Conservation (phyloP, 2,797 vertebrate species). For the Lateolabrax maculatus region DNA sequence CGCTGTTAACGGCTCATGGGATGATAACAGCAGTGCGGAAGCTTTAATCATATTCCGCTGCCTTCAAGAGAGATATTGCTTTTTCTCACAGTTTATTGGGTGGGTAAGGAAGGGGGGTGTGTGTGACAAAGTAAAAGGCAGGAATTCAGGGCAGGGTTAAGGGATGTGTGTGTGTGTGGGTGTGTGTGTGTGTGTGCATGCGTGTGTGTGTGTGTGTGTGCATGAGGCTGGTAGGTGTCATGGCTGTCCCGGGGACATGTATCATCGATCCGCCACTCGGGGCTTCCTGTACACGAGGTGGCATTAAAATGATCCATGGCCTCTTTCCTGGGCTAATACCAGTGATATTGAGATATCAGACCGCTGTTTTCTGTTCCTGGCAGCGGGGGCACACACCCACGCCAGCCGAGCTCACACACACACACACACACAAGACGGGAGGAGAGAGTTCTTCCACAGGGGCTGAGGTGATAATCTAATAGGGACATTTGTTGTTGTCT, state of each 20-base stretch:
- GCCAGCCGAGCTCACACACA: slow-evolving; percentile 33
- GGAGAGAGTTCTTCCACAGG: slow-evolving; percentile 64
- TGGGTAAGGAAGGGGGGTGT: slow-evolving; percentile 38
- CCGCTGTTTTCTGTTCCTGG: slow-evolving; percentile 64
- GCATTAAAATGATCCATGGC: slow-evolving; percentile 84
- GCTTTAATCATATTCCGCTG: slow-evolving; percentile 83
- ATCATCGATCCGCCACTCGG: slow-evolving; percentile 71
- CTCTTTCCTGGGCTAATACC: slow-evolving; percentile 68
- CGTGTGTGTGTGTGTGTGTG: neutral
- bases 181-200: neutral
- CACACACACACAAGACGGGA: slow-evolving; percentile 47
- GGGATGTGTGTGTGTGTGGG: slow-evolving; percentile 13
- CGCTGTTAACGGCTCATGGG: slow-evolving; percentile 76
- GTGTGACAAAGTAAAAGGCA: slow-evolving; percentile 16
- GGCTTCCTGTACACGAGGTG: slow-evolving; percentile 72
- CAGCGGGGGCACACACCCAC: slow-evolving; percentile 48
- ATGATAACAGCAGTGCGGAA: slow-evolving; percentile 70
- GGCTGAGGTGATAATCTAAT: slow-evolving; percentile 80
- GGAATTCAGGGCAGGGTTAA: neutral
- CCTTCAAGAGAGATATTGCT: slow-evolving; percentile 82
- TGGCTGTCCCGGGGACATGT: slow-evolving; percentile 65
- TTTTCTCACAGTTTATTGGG: slow-evolving; percentile 77
- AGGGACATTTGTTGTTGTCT: slow-evolving; percentile 78
- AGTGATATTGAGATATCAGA: slow-evolving; percentile 79
- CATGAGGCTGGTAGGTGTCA: slow-evolving; percentile 60